Conservation (phyloP, 2,113 vertebrate species). For the Amphiprion percula region DNA sequence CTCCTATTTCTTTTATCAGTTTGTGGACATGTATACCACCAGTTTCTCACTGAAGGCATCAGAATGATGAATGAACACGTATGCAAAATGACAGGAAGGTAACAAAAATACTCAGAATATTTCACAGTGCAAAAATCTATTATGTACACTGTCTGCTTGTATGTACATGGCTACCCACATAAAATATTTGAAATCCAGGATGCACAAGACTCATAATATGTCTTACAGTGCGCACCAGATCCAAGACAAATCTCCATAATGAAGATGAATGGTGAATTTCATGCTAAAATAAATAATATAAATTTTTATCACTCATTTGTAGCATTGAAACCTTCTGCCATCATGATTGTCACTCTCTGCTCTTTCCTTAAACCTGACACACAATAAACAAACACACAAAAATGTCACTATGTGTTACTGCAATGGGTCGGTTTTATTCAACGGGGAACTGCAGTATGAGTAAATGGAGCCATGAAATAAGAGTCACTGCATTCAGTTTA, state of each 20-base stretch:
- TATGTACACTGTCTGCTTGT: constrained; percentile 51
- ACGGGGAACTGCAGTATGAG: neutral
- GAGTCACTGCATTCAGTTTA: neutral
- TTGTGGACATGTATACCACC: no score
- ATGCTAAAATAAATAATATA: constrained; percentile 52
- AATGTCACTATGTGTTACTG: constrained; percentile 6
- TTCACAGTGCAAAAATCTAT: constrained; percentile 71
- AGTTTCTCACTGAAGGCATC: no score
- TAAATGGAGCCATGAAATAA: neutral
- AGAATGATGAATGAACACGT: no score
- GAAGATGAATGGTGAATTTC: constrained; percentile 20
- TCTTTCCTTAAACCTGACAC: neutral
- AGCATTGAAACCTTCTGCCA: constrained; percentile 23
- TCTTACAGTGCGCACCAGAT: constrained; percentile 46
- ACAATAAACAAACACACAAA: neutral
- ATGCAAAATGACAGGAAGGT: constrained; percentile 16
- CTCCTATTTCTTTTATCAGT: no score
- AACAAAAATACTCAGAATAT: constrained; percentile 67
- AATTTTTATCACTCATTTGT: neutral
- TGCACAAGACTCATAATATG: constrained; percentile 17
- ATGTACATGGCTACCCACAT: constrained; percentile 57
- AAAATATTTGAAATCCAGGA: constrained; percentile 64
- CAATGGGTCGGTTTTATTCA: constrained; percentile 19
- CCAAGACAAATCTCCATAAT: constrained; percentile 30
- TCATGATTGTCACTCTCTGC: constrained; percentile 56